Evolutionary conservation across 2,113 vertebrate species (phyloP).

Genomic region (Caretta caretta): DNA sequence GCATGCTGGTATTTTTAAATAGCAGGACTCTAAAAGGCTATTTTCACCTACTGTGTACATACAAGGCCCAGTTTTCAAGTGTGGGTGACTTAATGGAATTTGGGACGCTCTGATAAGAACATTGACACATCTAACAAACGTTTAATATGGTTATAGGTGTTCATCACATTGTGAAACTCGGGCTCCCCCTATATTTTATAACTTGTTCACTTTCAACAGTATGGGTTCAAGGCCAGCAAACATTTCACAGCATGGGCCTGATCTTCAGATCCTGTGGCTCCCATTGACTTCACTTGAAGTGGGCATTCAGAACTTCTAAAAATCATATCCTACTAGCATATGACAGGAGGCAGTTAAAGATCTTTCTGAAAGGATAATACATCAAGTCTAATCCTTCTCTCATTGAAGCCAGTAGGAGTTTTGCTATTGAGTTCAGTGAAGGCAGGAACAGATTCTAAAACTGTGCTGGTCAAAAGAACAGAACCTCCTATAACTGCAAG

Average conservation of each 20-base stretch:
- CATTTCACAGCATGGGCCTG: neutral
- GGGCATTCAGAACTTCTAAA: constrained; percentile 4
- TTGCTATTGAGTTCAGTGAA: neutral
- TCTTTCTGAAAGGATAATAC: neutral
- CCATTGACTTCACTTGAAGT: neutral
- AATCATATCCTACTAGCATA: neutral
- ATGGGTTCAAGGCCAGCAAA: neutral
- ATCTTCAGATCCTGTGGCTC: neutral
- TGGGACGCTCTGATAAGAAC: neutral
- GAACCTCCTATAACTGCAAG: neutral
- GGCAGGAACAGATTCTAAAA: constrained; percentile 9
- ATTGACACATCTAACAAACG: neutral
- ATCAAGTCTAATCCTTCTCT: neutral
- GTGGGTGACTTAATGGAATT: neutral
- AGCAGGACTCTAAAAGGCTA: neutral
- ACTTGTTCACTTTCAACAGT: neutral
- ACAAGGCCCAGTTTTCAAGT: neutral
- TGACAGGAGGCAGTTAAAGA: neutral
- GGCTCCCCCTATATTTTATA: neutral
- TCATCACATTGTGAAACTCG: neutral
- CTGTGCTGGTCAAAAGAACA: neutral
- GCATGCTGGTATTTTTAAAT: neutral
- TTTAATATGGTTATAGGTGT: neutral
- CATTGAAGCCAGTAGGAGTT: neutral
- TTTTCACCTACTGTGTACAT: neutral